Evolutionary conservation across 1,140 invertebrate species (phyloP).

Genomic region (Tenebrio molitor): DNA sequence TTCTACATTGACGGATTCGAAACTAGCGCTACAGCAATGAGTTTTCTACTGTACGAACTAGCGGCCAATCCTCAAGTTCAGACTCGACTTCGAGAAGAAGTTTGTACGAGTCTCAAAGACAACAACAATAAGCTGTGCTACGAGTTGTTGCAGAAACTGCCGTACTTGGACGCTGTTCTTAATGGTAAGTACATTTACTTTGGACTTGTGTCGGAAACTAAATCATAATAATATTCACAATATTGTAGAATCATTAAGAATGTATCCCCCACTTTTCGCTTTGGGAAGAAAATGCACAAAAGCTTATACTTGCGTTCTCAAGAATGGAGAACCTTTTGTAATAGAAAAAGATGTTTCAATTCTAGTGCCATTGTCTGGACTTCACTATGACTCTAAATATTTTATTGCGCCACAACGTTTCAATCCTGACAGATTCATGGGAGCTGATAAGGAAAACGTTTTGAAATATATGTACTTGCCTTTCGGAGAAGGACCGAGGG

Average conservation of each 20-base stretch:
- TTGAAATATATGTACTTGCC: constrained; percentile 67
- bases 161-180: constrained; percentile 68
- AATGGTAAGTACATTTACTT: constrained; percentile 63
- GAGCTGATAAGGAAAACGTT: constrained; percentile 63
- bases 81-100: constrained; percentile 76
- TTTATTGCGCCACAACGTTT: constrained; percentile 73
- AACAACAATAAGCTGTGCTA: constrained; percentile 64
- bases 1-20: constrained; percentile 62
- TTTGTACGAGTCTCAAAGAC: constrained; percentile 59
- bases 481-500: constrained; percentile 76
- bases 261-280: constrained; percentile 65
- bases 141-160: constrained; percentile 66
- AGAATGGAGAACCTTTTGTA: constrained; percentile 55
- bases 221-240: no score
- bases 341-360: constrained; percentile 69
- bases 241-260: constrained; percentile 66
- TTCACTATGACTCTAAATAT: constrained; percentile 70
- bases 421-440: constrained; percentile 74
- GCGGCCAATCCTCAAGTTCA: constrained; percentile 75
- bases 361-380: constrained; percentile 70
- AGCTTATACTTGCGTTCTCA: constrained; percentile 54
- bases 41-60: constrained; percentile 69
- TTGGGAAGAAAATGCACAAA: constrained; percentile 59
- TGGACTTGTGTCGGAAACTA: no score
- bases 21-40: constrained; percentile 47